Evolutionary conservation across 2,113 vertebrate genomes (phyloP), one percentile per base, ranked within the genome.

Genomic region (Hoplias malabaricus): DNA sequence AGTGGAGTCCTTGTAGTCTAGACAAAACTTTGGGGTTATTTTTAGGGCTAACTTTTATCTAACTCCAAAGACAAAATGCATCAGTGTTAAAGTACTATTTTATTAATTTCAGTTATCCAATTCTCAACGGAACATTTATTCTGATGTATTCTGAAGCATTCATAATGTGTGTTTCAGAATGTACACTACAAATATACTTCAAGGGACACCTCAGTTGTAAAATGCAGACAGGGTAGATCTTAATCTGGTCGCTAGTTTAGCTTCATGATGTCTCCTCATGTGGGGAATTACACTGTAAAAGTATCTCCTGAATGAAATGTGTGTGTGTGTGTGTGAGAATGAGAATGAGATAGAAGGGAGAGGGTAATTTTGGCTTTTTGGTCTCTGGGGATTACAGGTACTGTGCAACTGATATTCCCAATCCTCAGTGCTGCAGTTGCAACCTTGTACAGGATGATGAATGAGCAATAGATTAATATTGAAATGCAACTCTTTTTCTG

Each of bases 21-120:
- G 42, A 79, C 40, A 33, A 54, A 78, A 31, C 31, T 53, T 71
- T 70, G 31, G 19, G 25, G n/a, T 72, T 72, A 70, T 70, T 78
- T 78, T 65, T 54, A 53, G 54, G 27, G 10, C 4, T 57, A 38
- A 33, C 14, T 29, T 70, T 53, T 61, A 21, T 25, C 25, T 21
- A 21, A 36, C 40, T 61, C 9, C 10, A 25, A 74, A 63, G 38
- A 61, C 70, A 73, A 71, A 33, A 2, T n/a, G 33, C 33, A 27
- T 71, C 48, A 71, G 69, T 21, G 21, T 63, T 62, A 46, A 73
- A 46, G 13, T 19, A 23, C 36, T n/a, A 31, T 12, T 63, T 10
- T 40, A 46, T 36, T n/a, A 31, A 46, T 23, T 61, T 61, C 10
- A 16, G 13, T 0, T 14, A 16, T 46, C 14, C 23, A 68, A 9